phyloP scores from a whole-genome alignment of 1,140 invertebrate species.

The Ptiloglossa arizonensis region DNA sequence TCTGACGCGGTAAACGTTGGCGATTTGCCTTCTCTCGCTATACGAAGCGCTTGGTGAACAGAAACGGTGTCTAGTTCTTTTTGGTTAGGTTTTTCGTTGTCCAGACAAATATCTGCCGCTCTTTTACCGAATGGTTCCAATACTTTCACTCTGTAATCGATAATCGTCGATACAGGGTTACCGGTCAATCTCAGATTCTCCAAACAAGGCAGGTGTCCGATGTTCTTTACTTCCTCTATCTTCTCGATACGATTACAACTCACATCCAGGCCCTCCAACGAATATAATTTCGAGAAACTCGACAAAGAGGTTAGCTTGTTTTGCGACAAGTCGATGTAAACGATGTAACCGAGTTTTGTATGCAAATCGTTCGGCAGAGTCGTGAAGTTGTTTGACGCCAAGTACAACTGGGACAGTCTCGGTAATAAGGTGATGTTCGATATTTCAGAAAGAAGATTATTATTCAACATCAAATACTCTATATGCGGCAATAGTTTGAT shows the following conservation, averaged over 20 bases:
- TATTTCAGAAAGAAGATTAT: constrained; percentile 89
- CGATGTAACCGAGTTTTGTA: constrained; percentile 93
- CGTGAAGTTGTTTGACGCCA: constrained; percentile 89
- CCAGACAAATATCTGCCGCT: constrained; percentile 90
- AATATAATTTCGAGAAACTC: constrained; percentile 92
- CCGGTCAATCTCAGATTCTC: constrained; percentile 93
- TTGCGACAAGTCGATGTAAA: constrained; percentile 92
- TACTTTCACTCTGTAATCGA: constrained; percentile 95
- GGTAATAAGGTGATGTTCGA: constrained; percentile 90
- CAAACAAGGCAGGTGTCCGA: constrained; percentile 91
- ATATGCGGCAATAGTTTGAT: constrained; percentile 91
- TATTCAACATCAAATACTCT: constrained; percentile 87
- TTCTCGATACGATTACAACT: constrained; percentile 92
- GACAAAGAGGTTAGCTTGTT: constrained; percentile 90
- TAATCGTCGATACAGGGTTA: constrained; percentile 92
- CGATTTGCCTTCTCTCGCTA: constrained; percentile 84
- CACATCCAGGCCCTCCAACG: constrained; percentile 92
- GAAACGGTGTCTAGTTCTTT: constrained; percentile 95
- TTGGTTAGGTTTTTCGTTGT: constrained; percentile 92
- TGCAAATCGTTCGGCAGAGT: constrained; percentile 89
- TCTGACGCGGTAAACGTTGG: constrained; percentile 76
- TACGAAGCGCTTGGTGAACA: constrained; percentile 92
- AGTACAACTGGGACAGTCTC: constrained; percentile 88
- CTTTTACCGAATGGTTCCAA: constrained; percentile 91
- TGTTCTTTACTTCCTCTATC: constrained; percentile 90